Base-by-base conservation (phyloP, 2,888 invertebrate genomes). In the Ceramica pisi region DNA sequence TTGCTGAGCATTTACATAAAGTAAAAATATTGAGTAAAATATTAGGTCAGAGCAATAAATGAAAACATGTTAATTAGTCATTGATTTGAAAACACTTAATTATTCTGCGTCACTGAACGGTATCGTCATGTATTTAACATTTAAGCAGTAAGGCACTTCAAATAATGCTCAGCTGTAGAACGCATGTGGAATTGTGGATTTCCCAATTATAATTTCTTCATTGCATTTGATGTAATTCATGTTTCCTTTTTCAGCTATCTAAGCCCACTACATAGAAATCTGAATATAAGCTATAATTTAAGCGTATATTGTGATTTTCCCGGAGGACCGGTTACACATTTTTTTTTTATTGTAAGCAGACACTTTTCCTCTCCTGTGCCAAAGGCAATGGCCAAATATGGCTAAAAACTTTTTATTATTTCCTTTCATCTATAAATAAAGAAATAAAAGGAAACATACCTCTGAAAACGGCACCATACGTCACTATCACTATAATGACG, bases 391-490 rank as follows among this genome's bases (percentile, higher is more conserved):
- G 31, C 12, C 38, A 38, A 38, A 2, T 12, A 38, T 38, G 12
- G 12, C 12, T 12, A 38, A 12, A 10, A 38, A 38, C 38, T 38
- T 38, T 10, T 19, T 46, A n/a, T 48, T n/a, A 2, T 46, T 48
- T n/a, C n/a, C 19, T 9, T 9, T 48, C n/a, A 35, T 35, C 6
- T n/a, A 26, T 26, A 19, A 57, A 57, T 16, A 38, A n/a, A n/a
- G 7, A 56, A 31, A 26, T 9, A 38, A 16, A 51, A 67, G 19
- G 7, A 26, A 50, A 71, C 44, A 16, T 51, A 70, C 70, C 59
- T 35, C 16, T 59, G n/a, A 59, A 59, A 35, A 51, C n/a, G 0
- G 35, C 59, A 41, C 59, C 35, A 70, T 59, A 70, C 9, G 23
- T 71, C n/a, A 71, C 16, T 35, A 71, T 8, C 53, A 55, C 41